phyloP scores from a whole-genome alignment of 2,113 vertebrate genomes.

The Saccopteryx bilineata region DNA sequence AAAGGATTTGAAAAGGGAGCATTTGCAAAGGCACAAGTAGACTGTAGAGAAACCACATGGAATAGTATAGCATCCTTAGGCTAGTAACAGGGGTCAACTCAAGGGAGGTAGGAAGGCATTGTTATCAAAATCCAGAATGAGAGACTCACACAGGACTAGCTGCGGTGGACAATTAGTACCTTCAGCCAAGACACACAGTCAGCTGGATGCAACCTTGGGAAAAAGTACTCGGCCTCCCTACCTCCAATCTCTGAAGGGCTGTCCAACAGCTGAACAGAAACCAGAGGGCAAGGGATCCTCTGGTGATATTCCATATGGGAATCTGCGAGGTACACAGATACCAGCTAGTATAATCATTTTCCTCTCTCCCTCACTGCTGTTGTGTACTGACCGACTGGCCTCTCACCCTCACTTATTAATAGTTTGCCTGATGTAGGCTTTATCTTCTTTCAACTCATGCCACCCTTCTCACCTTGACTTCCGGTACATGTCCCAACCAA shows the following conservation, averaged over 20 bases:
- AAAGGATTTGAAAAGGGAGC: conserved; percentile 37
- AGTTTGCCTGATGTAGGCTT: neutral
- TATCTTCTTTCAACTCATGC: neutral
- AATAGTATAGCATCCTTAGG: neutral
- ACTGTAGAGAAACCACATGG: neutral
- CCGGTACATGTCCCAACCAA: too few species aligned
- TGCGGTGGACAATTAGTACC: neutral
- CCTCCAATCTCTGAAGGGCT: neutral
- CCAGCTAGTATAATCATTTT: neutral
- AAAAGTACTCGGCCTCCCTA: neutral
- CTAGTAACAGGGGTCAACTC: neutral
- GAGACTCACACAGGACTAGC: neutral
- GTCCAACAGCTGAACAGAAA: neutral
- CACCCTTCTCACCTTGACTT: neutral
- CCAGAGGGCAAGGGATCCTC: neutral
- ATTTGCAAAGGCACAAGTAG: conserved; percentile 58
- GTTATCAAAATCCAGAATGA: neutral
- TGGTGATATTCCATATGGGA: neutral
- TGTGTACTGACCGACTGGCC: neutral
- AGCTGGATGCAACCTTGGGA: neutral
- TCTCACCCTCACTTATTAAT: neutral
- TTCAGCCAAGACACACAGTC: neutral
- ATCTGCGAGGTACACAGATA: neutral
- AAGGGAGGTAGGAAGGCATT: neutral
- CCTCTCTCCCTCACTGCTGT: neutral